Conservation (phyloP, 2,888 invertebrate genomes). For the Eupeodes luniger region DNA sequence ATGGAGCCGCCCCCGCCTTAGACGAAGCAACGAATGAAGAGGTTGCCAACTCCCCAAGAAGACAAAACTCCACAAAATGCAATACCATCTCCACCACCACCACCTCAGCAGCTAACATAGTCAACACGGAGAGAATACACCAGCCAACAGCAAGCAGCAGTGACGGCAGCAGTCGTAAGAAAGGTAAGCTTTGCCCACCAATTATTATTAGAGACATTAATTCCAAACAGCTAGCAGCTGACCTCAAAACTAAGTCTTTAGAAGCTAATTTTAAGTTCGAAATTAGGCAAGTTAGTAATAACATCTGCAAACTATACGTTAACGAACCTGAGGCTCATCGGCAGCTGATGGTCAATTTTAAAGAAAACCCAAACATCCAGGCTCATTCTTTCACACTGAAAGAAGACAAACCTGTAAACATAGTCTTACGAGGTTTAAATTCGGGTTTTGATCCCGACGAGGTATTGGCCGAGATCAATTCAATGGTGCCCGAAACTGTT, state of each 20-base stretch:
- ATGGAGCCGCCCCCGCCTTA: no score
- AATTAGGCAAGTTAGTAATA: no score
- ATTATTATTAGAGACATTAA: neutral
- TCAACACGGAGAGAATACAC: neutral
- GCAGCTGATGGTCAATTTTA: neutral
- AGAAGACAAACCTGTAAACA: neutral
- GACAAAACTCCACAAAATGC: no score
- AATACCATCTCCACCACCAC: neutral
- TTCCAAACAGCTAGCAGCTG: no score
- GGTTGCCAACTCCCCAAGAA: no score
- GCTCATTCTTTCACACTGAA: neutral
- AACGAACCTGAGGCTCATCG: neutral
- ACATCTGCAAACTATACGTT: neutral
- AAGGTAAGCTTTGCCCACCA: neutral
- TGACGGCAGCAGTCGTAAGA: neutral
- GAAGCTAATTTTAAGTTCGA: no score
- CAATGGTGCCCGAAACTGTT: neutral
- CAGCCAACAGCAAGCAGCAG: neutral
- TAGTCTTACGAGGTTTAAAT: neutral
- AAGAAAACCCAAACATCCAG: neutral
- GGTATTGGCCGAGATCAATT: neutral
- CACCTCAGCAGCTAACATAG: neutral
- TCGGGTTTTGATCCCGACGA: neutral
- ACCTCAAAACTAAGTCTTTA: no score
- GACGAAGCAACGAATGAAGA: no score